phyloP scores from a whole-genome alignment of 2,113 vertebrate species.

The Carassius carassius region DNA sequence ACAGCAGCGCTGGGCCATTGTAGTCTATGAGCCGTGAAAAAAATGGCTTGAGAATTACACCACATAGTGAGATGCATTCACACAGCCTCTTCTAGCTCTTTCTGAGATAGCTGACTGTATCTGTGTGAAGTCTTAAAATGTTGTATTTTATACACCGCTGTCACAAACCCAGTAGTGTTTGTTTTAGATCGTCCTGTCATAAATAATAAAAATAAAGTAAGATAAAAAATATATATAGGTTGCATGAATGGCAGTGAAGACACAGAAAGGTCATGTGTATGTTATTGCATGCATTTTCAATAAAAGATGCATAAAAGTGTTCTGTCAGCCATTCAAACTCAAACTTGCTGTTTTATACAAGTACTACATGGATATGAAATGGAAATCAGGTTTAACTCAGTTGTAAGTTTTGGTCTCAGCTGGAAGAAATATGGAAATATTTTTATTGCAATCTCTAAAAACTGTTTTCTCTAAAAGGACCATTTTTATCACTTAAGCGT shows the following conservation, averaged over 20 bases:
- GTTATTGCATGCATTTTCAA: background rate
- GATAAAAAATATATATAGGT: background rate
- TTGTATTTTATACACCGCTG: background rate
- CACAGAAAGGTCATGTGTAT: background rate
- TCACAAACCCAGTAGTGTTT: background rate
- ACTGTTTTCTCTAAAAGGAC: background rate
- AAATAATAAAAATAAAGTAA: background rate
- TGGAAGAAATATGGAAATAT: background rate
- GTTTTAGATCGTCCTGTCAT: background rate
- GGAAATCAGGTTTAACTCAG: background rate
- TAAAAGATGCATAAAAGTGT: slow-evolving; percentile 14
- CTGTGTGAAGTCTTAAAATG: background rate
- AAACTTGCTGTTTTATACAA: background rate
- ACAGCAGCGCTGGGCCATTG: slow-evolving; percentile 13
- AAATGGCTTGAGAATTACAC: slow-evolving; percentile 10
- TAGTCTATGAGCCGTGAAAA: slow-evolving; percentile 25
- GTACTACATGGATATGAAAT: background rate
- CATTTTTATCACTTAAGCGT: background rate
- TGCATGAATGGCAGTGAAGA: background rate
- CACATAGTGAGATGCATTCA: slow-evolving; percentile 21
- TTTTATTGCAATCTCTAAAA: background rate
- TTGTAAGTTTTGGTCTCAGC: background rate
- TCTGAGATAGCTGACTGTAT: background rate
- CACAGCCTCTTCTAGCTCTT: background rate
- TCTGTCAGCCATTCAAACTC: background rate